Evolutionary conservation across 2,888 invertebrate species (phyloP), one percentile per base, ranked within the genome.

Genomic region (Stenurella melanura): DNA sequence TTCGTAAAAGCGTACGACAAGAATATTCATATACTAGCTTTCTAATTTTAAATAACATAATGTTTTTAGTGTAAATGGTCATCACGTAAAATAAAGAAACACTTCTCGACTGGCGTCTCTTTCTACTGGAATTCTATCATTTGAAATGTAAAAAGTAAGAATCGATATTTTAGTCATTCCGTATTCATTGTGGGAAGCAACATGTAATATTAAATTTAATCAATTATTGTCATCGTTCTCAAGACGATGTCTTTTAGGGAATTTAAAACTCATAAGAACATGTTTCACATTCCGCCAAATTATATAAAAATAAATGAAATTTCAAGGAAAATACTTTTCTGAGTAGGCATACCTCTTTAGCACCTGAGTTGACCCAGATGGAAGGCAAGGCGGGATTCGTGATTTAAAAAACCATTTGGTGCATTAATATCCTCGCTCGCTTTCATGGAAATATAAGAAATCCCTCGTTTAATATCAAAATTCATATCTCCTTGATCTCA

Each of bases 381-480:
- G 50, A 66, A 34, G 21, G 66, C 18, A 17, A 10, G 18, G 11
- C 34, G 18, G 64, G 18, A 34, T 5, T 38, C 30, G 19, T 50
- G 63, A 68, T 69, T 75, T 75, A 75, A 75, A 70, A 75, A 75
- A 64, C 70, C 74, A 75, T 75, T 75, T 75, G 70, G 70, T 18
- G 56, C 70, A 70, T 75, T 75, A 75, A 75, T 75, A 75, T 70
- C 74, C 64, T 57, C 60, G 19, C 66, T 26, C 61, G 30, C 63
- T 70, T 75, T 56, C 54, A 63, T 30, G 72, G 72, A 72, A 72
- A 72, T 72, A 26, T 63, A 63, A 68, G 67, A 67, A 42, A 64
- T 75, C 63, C 63, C 74, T 60, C 74, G 26, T 70, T 75, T 75
- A 75, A 75, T 75, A 75, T 75, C 74, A 70, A 75, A 75, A 75